Conservation (phyloP, 2,888 invertebrate genomes). For the Calameuta pallipes region DNA sequence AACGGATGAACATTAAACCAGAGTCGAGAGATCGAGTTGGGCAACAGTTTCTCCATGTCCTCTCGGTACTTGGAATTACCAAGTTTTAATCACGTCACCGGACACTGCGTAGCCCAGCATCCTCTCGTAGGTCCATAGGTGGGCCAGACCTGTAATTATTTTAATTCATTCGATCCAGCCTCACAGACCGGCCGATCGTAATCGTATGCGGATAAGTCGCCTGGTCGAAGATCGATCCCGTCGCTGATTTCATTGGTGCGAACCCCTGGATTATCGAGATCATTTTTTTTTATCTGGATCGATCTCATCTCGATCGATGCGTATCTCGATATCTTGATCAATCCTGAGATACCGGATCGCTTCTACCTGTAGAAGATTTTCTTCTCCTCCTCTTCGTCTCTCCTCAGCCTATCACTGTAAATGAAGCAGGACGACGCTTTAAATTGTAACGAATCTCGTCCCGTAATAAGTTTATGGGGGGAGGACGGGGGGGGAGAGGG, state of each 20-base stretch:
- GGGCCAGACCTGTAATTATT: background rate
- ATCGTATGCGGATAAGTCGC: background rate
- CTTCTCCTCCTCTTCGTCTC: background rate
- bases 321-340: background rate
- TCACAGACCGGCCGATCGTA: background rate
- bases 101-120: background rate
- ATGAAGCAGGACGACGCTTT: constrained; percentile 24
- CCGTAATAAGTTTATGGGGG: constrained; percentile 30
- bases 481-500: constrained; percentile 5
- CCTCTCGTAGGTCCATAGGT: background rate
- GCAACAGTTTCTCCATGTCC: background rate
- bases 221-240: no score
- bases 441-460: constrained; percentile 33
- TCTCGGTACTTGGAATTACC: background rate
- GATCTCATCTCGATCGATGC: background rate
- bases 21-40: background rate
- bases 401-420: background rate
- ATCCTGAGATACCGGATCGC: background rate
- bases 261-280: background rate
- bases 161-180: background rate
- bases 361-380: constrained; percentile 1
- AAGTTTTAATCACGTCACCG: background rate
- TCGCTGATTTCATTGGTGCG: background rate
- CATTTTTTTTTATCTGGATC: background rate
- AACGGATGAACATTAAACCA: background rate